Evolutionary conservation across 2,113 vertebrate genomes (phyloP), one percentile per base, ranked within the genome.

Genomic region (Conger conger): DNA sequence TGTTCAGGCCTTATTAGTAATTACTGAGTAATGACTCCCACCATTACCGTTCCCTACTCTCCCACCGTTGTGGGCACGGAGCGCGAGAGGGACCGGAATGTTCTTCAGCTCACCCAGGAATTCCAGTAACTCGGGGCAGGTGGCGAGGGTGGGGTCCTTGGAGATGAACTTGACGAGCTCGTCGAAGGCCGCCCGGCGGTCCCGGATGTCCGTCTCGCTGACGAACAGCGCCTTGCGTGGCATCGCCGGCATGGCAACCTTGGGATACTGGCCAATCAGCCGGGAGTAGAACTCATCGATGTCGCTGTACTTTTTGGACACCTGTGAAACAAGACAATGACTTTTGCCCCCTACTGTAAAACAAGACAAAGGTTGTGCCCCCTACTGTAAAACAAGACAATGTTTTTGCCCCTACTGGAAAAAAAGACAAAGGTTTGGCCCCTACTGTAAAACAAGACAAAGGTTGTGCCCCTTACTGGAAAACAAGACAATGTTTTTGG

Each of bases 271-370:
- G 2, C 90, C 86, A 0, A 79, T 79, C 86, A 97, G 91, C 30
- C 88, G 94, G 86, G 94, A 92, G 91, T 96, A 96, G 42, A 97
- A 92, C 82, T 96, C 95, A 76, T 97, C 96, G 0, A 97, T 95
- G 87, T 97, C 96, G 0, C 97, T 97, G 94, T 96, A 97, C 89
- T 96, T 97, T 87, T 94, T 97, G 82, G 96, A 96, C 83, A 97
- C 95, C 96, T 97, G 91, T 84, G 91, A 83, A 35, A 4, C 82
- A 77, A 63, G 23, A 27, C 2, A 57, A 16, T 18, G 5, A 63
- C 9, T 23, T 63, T 53, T 53, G 8, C 1, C 50, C 50, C 1
- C 50, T n/a, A n/a, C n/a, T n/a, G n/a, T n/a, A n/a, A n/a, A n/a
- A n/a, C n/a, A n/a, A n/a, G n/a, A n/a, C n/a, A n/a, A n/a, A n/a